Conservation (phyloP, 2,113 vertebrate genomes). For the Phoenicopterus ruber region DNA sequence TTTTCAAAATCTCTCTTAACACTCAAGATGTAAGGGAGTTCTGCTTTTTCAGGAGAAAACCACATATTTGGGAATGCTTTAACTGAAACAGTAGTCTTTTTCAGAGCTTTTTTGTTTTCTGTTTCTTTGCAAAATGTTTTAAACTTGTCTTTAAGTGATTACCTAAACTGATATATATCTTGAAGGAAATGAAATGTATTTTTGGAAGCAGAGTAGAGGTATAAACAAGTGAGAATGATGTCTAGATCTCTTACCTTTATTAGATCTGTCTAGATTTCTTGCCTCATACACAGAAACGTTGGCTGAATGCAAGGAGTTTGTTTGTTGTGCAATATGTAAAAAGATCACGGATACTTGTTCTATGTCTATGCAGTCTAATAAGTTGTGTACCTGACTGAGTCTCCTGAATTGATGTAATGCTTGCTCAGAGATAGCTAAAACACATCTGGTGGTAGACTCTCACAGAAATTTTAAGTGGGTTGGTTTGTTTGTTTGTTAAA, state of each 20-base stretch:
- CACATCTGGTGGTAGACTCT: neutral
- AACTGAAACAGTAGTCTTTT: neutral
- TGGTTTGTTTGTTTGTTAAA: neutral
- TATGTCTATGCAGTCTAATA: neutral
- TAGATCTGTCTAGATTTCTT: neutral
- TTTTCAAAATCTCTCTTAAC: neutral
- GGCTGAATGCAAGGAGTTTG: neutral
- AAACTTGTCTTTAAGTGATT: neutral
- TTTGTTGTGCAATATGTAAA: neutral
- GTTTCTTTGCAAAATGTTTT: neutral
- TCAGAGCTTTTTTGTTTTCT: neutral
- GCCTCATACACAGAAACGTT: neutral
- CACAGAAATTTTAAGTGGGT: neutral
- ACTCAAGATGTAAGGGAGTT: neutral
- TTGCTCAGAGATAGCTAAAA: neutral
- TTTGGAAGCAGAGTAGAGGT: neutral
- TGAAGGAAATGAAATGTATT: neutral
- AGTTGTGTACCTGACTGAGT: neutral
- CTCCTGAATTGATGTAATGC: neutral
- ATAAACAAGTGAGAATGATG: neutral
- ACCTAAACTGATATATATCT: neutral
- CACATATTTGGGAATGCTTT: neutral
- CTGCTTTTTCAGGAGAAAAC: neutral
- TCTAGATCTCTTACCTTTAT: neutral
- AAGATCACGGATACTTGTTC: neutral